Base-by-base conservation (phyloP, 1,140 invertebrate genomes). In the Ceratosolen solmsi region DNA sequence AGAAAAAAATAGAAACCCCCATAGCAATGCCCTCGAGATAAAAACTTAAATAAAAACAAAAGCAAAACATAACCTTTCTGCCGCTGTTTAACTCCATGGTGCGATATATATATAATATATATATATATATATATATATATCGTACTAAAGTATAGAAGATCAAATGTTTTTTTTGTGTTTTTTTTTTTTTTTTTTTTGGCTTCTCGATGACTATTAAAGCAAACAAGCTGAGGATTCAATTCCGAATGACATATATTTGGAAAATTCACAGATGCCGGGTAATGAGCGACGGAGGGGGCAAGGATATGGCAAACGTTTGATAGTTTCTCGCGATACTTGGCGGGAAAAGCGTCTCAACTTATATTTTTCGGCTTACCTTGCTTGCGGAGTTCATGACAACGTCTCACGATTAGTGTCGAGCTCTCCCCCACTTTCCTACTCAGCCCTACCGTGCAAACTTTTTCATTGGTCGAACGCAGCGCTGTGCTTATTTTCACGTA, bases 371-470 rank as follows among this genome's bases (percentile, higher is more conserved):
- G 86, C 89, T 89, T 88, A 93, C 93, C 92, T 93, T 93, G 85
- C 92, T 93, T 82, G 93, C 93, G 78, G 93, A 93, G 89, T 93
- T 93, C 93, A 93, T 93, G 63, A 58, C 72, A 41, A 33, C 72
- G 58, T 81, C 68, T 81, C 22, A 22, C 56, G 30, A 38, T 51
- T 79, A 51, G 27, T 63, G 27, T 72, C 20, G 25, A 68, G 38
- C 25, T n/a, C 36, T 13, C n/a, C 33, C 68, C 41, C 70, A 72
- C 51, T 41, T 46, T n/a, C 3, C 17, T 3, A 5, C 1, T 36
- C 9, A 3, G 7, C 11, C 8, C 33, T 41, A 0, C 1, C 2
- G 38, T 17, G 4, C 17, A 13, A n/a, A 33, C n/a, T 8, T 11
- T 20, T 41, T 71, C 65, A 79, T 79, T 79, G 77, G 77, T 49